Percentiles rank a stretch among this genome's conserved stretches.
Evolutionary conservation across 2,888 invertebrate species (phyloP).

Genomic region (Pantelozetes paolii): DNA sequence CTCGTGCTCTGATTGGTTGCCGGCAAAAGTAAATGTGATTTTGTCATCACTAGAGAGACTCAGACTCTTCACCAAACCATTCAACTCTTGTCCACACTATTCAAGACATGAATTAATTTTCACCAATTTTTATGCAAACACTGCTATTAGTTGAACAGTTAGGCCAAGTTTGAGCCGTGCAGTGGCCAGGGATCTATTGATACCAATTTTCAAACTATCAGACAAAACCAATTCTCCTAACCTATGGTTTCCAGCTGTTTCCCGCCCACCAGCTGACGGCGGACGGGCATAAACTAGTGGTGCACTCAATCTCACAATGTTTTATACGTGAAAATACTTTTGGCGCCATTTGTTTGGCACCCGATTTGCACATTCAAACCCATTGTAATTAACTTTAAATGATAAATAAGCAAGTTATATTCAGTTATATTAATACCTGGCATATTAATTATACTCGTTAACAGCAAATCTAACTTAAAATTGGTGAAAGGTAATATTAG

Average conservation of each 20-base stretch:
- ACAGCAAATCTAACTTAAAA: no score
- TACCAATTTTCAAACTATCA: neutral
- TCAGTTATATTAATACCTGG: no score
- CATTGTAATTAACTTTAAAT: neutral
- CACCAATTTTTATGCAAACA: no score
- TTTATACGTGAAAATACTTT: neutral
- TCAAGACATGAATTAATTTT: no score
- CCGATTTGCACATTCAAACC: neutral
- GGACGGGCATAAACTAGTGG: neutral
- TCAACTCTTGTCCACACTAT: no score
- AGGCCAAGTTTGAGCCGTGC: no score
- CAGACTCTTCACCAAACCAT: no score
- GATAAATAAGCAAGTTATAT: no score
- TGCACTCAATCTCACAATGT: neutral
- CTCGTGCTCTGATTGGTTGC: constrained; percentile 26
- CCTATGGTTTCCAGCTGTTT: constrained; percentile 21
- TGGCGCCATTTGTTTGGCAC: constrained; percentile 10
- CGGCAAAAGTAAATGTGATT: constrained; percentile 14
- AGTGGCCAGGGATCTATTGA: no score
- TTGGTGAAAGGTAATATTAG: no score
- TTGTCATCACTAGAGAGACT: constrained; percentile 25
- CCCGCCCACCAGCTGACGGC: constrained; percentile 37
- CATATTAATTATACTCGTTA: no score
- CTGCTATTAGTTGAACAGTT: no score
- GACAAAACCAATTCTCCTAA: constrained; percentile 9